phyloP scores from a whole-genome alignment of 2,888 invertebrate species.

The Phyllotreta striolata region DNA sequence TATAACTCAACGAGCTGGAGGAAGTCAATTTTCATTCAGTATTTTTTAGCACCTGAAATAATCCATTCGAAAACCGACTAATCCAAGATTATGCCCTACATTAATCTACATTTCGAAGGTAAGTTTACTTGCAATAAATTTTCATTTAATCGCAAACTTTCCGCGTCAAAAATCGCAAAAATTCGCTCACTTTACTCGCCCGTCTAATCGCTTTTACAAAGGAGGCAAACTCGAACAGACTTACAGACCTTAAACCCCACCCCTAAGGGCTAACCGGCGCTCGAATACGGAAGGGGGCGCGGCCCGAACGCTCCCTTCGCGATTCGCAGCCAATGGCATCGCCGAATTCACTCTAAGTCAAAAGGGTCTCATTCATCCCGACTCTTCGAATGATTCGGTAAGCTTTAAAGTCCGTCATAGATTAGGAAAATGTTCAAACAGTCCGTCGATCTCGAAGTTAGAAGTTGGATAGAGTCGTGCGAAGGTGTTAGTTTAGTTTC shows the following conservation, averaged over 20 bases:
- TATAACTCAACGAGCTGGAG: too few species aligned
- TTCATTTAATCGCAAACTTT: too few species aligned
- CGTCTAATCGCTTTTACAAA: not conserved
- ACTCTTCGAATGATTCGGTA: slow-evolving; percentile 31
- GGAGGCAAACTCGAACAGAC: slow-evolving; percentile 11
- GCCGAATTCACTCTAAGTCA: slow-evolving; percentile 34
- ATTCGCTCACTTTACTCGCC: too few species aligned
- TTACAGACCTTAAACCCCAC: slow-evolving; percentile 34
- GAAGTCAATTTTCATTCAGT: too few species aligned
- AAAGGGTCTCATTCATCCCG: slow-evolving; percentile 45
- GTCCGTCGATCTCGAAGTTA: slow-evolving; percentile 27
- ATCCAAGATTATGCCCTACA: too few species aligned
- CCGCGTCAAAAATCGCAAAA: too few species aligned
- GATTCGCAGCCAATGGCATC: slow-evolving; percentile 42
- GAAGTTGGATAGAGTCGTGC: slow-evolving; percentile 14
- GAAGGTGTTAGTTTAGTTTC: slow-evolving; percentile 13
- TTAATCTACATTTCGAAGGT: too few species aligned
- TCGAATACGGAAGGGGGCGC: slow-evolving; percentile 33
- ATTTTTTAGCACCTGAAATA: too few species aligned
- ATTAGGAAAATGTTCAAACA: slow-evolving; percentile 37
- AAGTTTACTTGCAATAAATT: too few species aligned
- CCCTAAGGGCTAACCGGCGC: slow-evolving; percentile 27
- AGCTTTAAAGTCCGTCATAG: slow-evolving; percentile 39
- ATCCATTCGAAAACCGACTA: too few species aligned
- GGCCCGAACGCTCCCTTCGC: slow-evolving; percentile 35